Conservation (phyloP, 2,888 invertebrate species). For the Hipparchia sbordonii region DNA sequence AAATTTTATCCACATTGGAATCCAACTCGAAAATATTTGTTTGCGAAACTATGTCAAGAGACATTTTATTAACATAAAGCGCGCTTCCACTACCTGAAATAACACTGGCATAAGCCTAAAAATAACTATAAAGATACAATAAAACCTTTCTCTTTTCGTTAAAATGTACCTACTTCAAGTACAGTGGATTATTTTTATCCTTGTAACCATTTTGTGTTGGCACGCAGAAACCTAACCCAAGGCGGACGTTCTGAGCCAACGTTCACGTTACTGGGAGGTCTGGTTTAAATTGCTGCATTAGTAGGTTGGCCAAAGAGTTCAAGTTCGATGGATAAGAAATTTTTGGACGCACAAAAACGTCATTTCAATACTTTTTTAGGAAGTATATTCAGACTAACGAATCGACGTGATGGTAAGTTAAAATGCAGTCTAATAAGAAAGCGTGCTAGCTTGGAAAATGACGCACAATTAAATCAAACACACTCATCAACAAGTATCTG, state of each 20-base stretch:
- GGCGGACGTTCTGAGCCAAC: constrained; percentile 26
- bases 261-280: constrained; percentile 36
- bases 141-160: constrained; percentile 35
- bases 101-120: background rate
- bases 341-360: too few relatives aligned
- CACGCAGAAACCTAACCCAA: constrained; percentile 30
- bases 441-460: background rate
- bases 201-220: constrained; percentile 32
- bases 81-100: constrained; percentile 4
- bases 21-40: background rate
- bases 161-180: constrained; percentile 23
- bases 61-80: background rate
- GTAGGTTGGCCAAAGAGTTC: constrained; percentile 26
- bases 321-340: background rate
- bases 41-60: constrained; percentile 2
- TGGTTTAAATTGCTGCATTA: constrained; percentile 35
- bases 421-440: too few relatives aligned
- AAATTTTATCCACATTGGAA: background rate
- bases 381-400: too few relatives aligned
- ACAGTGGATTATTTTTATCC: constrained; percentile 29
- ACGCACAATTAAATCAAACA: background rate
- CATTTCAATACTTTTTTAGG: too few relatives aligned
- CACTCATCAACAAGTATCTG: too few relatives aligned
- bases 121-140: constrained; percentile 8
- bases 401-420: background rate